Base-by-base conservation (phyloP, 1,140 invertebrate species). In the Brachionus koreanus region DNA sequence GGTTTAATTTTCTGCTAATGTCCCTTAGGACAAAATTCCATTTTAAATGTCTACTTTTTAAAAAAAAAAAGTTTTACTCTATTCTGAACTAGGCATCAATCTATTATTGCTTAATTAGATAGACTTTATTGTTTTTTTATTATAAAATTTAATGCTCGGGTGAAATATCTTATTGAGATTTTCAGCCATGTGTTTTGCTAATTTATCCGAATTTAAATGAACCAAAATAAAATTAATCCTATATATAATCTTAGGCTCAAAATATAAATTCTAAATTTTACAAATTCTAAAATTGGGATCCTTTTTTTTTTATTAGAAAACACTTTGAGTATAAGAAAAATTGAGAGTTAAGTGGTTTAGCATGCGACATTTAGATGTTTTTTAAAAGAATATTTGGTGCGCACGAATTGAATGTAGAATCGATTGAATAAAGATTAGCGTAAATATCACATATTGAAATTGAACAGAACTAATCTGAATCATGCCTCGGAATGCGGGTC, bases 401-500 rank as follows among this genome's bases (percentile, higher is more conserved):
- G 69, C 69, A 74, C 19, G 69, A 74, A 42, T 74, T 74, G 69
- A 46, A 74, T 46, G 19, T 39, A 35, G n/a, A 74, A 74, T 43
- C 42, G 69, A 74, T 74, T n/a, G 25, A 42, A 67, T n/a, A 39
- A 5, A 43, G 43, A 74, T 74, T 74, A 74, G 23, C 29, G 29
- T 74, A 74, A 74, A 69, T 69, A 69, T 69, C 65, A 69, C 35
- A 69, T 69, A 69, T 69, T 4, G 35, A 46, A 12, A 12, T n/a
- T 12, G 10, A 63, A 33, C 57, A 23, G 29, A 65, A 65, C 16
- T 57, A 57, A 57, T 57, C 49, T 57, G 19, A 57, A 57, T 69
- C 37, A 37, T 37, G 16, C 16, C 37, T 69, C 13, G 35, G 65
- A 69, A 69, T 69, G 16, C 37, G 65, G 65, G 65, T 69, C 65